phyloP scores from a whole-genome alignment of 2,113 vertebrate genomes.

The Lipophrys pholis region DNA sequence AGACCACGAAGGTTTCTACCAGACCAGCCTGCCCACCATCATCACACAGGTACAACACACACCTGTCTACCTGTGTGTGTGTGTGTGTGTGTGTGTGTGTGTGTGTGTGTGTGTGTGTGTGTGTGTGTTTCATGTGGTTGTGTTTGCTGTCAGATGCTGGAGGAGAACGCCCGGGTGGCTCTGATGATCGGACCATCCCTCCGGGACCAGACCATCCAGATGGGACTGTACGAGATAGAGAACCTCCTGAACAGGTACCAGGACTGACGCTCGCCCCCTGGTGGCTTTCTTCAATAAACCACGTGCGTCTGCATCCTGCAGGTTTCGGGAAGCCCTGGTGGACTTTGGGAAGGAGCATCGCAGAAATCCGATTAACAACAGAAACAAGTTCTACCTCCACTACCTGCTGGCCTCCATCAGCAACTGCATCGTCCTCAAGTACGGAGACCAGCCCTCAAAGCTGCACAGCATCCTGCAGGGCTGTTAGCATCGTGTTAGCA shows the following conservation, averaged over 20 bases:
- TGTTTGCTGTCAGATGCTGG: constrained; percentile 86
- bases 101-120: too few species aligned
- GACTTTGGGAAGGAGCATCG: constrained; percentile 88
- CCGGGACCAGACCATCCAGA: constrained; percentile 87
- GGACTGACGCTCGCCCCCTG: too few species aligned
- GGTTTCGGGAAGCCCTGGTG: constrained; percentile 90
- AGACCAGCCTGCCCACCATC: constrained; percentile 91
- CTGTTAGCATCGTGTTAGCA: too few species aligned
- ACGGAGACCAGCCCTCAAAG: constrained; percentile 16
- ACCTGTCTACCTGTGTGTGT: too few species aligned
- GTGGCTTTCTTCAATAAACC: too few species aligned
- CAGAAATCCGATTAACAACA: constrained; percentile 76
- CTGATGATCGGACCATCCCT: constrained; percentile 86
- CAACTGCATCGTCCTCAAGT: constrained; percentile 94
- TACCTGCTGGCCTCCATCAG: constrained; percentile 93
- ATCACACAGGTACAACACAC: constrained; percentile 88
- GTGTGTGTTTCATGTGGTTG: too few species aligned
- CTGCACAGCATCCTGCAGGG: too few species aligned
- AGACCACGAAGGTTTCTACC: constrained; percentile 94
- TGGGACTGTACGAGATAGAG: constrained; percentile 92
- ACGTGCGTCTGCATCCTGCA: constrained; percentile 44
- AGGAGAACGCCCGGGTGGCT: constrained; percentile 91
- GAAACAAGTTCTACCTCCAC: constrained; percentile 87
- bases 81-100: too few species aligned
- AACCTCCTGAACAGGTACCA: constrained; percentile 92